Base-by-base conservation (phyloP, 2,888 invertebrate genomes). In the Pteria penguin region DNA sequence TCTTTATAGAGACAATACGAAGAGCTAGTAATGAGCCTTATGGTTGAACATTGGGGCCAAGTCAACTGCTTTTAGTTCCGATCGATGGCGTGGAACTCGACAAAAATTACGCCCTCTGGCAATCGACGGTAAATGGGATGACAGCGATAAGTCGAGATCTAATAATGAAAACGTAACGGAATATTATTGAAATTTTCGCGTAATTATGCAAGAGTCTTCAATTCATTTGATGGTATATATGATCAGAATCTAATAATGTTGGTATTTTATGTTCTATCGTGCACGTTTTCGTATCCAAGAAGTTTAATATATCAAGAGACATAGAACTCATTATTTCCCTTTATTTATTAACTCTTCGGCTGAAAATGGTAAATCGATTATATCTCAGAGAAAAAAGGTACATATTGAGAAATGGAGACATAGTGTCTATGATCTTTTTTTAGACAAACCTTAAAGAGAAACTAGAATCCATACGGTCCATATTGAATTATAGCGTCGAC, bases 101-200 rank as follows among this genome's bases (percentile, higher is more conserved):
- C 68, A 11, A 68, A 68, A 68, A 68, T 68, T 33, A 68, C 52
- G 57, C 68, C 68, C 57, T 57, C 27, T 31, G 68, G 68, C 68
- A n/a, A n/a, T 31, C 33, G 29, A 24, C 8, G 18, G 24, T 29
- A 57, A 55, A 55, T 68, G 52, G n/a, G 57, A 32, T 68, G 57
- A 57, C 32, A 57, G 22, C 18, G 54, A 54, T 33, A 60, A 27
- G 65, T 31, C 36, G 36, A 45, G 45, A 45, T 45, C 45, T 45
- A 45, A 45, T 45, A 45, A 45, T 45, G 45, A 45, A 45, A 45
- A 45, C 45, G 45, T 45, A 45, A 45, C 45, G 45, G 45, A 45
- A 45, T 45, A 45, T 45, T 45, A 45, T 45, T 45, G 45, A 45
- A 45, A 45, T 45, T 45, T 45, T 45, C 45, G 45, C 18, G 18